Evolutionary conservation across 2,797 vertebrate species (phyloP).

Genomic region (Pseudomugil tenellus): DNA sequence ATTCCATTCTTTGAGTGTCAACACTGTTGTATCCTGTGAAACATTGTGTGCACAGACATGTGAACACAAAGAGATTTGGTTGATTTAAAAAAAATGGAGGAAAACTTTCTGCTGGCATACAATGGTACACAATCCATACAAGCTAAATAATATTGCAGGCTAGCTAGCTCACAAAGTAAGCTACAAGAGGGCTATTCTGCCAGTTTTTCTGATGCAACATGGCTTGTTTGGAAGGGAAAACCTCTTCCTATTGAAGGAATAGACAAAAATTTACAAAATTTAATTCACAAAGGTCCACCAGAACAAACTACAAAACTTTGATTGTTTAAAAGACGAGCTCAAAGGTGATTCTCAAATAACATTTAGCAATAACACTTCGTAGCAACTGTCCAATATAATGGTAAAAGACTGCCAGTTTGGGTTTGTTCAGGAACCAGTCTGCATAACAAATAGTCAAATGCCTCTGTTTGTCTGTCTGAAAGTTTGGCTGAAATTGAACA

Average conservation of each 20-base stretch:
- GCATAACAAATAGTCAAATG: background rate
- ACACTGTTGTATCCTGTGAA: constrained; percentile 30
- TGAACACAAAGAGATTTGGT: constrained; percentile 19
- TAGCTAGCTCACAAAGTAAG: background rate
- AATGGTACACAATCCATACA: constrained; percentile 13
- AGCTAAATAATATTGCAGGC: constrained; percentile 37
- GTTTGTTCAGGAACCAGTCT: background rate
- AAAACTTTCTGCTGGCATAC: background rate
- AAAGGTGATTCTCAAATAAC: too few relatives aligned
- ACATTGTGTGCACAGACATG: constrained; percentile 17
- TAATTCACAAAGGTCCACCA: too few relatives aligned
- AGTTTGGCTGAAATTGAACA: background rate
- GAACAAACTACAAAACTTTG: too few relatives aligned
- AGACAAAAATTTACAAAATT: too few relatives aligned
- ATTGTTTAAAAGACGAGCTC: too few relatives aligned
- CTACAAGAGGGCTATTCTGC: background rate
- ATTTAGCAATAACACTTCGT: too few relatives aligned
- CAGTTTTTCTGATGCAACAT: background rate
- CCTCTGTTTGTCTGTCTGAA: too few relatives aligned
- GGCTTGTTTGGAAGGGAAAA: background rate
- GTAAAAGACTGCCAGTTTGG: background rate
- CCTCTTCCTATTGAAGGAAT: too few relatives aligned
- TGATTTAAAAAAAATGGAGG: background rate
- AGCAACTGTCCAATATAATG: too few relatives aligned
- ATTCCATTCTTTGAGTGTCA: constrained; percentile 28